Evolutionary conservation across 2,888 invertebrate genomes (phyloP), one percentile per base, ranked within the genome.

Genomic region (Dendrolimus pini): DNA sequence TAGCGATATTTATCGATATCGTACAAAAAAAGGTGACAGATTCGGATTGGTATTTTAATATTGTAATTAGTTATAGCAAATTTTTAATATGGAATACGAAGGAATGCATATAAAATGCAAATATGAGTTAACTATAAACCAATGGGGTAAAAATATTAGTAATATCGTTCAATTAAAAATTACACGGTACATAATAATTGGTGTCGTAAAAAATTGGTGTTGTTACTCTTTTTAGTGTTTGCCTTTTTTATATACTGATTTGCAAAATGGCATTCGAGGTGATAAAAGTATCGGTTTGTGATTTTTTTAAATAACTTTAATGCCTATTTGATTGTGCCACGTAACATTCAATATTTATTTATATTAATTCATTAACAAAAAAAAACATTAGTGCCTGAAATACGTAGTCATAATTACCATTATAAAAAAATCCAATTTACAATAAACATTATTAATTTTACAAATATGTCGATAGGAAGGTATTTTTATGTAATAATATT

Each of bases 111-210:
- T 47, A 47, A 47, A 47, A 47, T 47, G 47, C 47, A 47, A 47
- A 47, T 47, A 47, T 47, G 47, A 30, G 3, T 47, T 2, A 12
- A 47, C 8, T 47, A 10, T 10, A 47, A 47, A 30, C 30, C 30
- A 30, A 30, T 30, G 30, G 30, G 30, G 30, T 12, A 47, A 47
- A 47, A 47, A 47, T 47, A 47, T 47, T 10, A 47, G 10, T 47
- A 47, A 47, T 47, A 47, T 47, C 47, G 12, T 47, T 47, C 52
- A 58, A 55, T 58, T 58, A 41, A 41, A 52, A 58, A 58, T 58
- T 58, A 55, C 58, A 58, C 58, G 58, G 54, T 13, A 55, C 41
- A 41, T 12, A 47, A 53, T 53, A 58, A 55, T 58, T 52, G 14
- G 52, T n/a, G 52, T 53, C 55, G 55, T 58, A 53, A 55, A 55